phyloP scores from a whole-genome alignment of 2,113 vertebrate species.

The Bucco capensis region DNA sequence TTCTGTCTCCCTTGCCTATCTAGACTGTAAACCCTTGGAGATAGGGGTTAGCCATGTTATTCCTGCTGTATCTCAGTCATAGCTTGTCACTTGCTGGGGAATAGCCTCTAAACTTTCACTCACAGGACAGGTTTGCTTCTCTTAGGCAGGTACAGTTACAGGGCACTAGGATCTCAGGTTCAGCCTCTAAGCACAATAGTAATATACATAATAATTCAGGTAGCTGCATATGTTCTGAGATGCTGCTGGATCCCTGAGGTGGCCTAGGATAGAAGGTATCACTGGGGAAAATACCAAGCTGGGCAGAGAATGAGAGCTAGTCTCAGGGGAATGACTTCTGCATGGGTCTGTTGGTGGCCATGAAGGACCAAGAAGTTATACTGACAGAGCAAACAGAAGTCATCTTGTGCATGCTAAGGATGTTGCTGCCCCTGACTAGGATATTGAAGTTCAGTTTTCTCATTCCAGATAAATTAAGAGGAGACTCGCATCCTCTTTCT shows the following conservation, averaged over 20 bases:
- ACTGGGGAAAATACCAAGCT: background rate
- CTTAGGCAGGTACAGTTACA: background rate
- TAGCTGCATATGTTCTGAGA: background rate
- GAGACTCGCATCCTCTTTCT: background rate
- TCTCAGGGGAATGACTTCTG: background rate
- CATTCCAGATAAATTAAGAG: background rate
- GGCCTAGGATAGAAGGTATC: background rate
- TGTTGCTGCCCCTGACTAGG: background rate
- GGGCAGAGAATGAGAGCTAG: background rate
- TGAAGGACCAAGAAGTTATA: background rate
- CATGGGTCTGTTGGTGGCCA: background rate
- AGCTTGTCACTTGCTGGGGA: background rate
- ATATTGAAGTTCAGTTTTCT: background rate
- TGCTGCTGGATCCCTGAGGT: background rate
- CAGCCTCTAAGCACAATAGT: background rate
- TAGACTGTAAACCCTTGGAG: background rate
- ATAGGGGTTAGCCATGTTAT: background rate
- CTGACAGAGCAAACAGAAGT: background rate
- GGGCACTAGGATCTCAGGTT: background rate
- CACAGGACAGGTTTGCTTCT: background rate
- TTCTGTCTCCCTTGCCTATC: background rate
- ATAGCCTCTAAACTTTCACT: background rate
- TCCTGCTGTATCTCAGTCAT: background rate
- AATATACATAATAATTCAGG: background rate
- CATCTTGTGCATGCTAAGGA: rapidly evolving